Percentiles rank a stretch among this genome's conserved stretches.
Conservation (phyloP, 2,797 vertebrate genomes). For the Natrix natrix region DNA sequence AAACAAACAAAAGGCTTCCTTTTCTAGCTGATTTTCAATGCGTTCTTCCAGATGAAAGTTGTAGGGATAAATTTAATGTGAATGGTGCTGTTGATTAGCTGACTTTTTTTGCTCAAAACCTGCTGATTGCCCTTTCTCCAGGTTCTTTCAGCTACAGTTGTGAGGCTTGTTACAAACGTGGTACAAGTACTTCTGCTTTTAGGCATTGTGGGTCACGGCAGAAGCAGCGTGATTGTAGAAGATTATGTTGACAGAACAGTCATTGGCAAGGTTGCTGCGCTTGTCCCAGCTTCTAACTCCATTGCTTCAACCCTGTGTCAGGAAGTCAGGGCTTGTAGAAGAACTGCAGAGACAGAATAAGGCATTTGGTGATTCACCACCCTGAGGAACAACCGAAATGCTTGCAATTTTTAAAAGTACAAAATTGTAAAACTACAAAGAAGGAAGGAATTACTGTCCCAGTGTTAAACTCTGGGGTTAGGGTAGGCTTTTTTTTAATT, state of each 20-base stretch:
- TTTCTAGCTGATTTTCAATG: not conserved
- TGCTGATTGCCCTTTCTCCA: not conserved
- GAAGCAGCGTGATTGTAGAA: not conserved
- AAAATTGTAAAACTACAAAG: not conserved
- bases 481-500: not conserved
- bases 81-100: not conserved
- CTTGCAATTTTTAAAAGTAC: not conserved
- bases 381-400: not conserved
- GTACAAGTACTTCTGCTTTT: not conserved
- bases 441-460: not conserved
- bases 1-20: not conserved
- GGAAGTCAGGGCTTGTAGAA: not conserved
- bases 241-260: not conserved
- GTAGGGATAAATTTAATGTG: not conserved
- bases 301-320: not conserved
- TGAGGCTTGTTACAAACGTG: not conserved
- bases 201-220: not conserved
- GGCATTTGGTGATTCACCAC: not conserved
- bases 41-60: not conserved
- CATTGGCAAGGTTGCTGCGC: not conserved
- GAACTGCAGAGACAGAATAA: not conserved
- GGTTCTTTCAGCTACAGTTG: not conserved
- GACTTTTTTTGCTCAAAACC: not conserved
- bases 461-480: not conserved
- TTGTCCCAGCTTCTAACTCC: not conserved